Percentiles rank a stretch among this genome's conserved stretches.
These are phyloP conservation scores for Heterohyrax brucei DNA, from an alignment of 2,797 vertebrate genomes.

Conservation along the genomic window DNA sequence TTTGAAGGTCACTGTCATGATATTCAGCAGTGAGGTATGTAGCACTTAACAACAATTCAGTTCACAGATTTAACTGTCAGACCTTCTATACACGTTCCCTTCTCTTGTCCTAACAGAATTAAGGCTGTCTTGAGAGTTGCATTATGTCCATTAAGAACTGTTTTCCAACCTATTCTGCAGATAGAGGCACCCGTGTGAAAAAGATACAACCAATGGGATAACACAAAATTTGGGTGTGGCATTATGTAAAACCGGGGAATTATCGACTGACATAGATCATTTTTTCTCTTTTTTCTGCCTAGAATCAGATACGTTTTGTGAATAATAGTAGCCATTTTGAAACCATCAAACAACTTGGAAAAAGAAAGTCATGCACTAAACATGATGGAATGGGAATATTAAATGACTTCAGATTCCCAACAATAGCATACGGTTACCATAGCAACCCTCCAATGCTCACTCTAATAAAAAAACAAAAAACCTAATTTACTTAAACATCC, in stretches of 20 bases:
- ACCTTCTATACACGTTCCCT: no score
- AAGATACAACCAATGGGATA: background rate
- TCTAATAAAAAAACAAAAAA: slow-evolving; percentile 36
- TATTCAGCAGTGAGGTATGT: no score
- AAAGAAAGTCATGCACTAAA: background rate
- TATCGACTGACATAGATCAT: background rate
- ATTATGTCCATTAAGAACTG: background rate
- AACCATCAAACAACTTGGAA: background rate
- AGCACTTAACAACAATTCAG: no score
- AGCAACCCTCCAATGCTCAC: background rate
- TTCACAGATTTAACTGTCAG: no score
- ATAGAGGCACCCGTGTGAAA: background rate
- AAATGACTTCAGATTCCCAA: background rate
- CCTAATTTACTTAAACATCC: background rate
- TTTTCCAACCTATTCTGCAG: background rate
- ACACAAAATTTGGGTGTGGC: background rate
- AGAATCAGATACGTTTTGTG: background rate
- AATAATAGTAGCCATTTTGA: background rate
- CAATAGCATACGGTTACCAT: background rate
- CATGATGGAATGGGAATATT: background rate
- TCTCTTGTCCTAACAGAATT: background rate
- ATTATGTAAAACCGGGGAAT: background rate
- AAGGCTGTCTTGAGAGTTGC: background rate
- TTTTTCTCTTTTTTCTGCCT: background rate
- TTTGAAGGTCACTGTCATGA: no score